Conservation (phyloP, 2,888 invertebrate species). For the Aporophyla lueneburgensis region DNA sequence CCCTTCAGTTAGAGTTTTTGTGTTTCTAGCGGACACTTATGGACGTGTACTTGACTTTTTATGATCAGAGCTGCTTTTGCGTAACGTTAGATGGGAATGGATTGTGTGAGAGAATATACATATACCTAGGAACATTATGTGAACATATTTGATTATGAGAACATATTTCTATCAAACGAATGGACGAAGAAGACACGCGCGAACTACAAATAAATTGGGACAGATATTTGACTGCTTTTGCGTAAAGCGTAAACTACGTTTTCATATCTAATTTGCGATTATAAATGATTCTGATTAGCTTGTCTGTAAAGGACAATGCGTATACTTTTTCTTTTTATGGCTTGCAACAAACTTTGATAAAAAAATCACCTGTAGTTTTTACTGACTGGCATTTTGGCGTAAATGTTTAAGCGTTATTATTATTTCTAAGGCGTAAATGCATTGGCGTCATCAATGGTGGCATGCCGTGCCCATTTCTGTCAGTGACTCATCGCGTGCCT, state of each 20-base stretch:
- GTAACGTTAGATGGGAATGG: background rate
- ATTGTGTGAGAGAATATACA: background rate
- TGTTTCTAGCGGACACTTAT: background rate
- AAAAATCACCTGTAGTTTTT: background rate
- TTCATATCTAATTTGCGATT: background rate
- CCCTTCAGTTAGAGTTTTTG: background rate
- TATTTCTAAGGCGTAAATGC: background rate
- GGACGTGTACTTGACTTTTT: background rate
- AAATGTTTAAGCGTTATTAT: background rate
- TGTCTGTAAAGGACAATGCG: background rate
- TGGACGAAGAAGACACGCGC: background rate
- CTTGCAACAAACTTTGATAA: background rate
- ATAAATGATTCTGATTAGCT: background rate
- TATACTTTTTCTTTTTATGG: background rate
- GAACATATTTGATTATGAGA: too few species aligned
- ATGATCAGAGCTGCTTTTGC: background rate
- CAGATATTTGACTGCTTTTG: background rate
- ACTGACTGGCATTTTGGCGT: background rate
- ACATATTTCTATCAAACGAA: too few species aligned
- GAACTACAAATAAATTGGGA: background rate
- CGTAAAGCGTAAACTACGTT: background rate
- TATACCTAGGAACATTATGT: background rate
- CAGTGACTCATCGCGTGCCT: too few species aligned
- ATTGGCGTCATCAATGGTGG: background rate
- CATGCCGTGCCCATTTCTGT: too few species aligned